Evolutionary conservation across 2,797 vertebrate genomes (phyloP).

Genomic region (Vultur gryphus): DNA sequence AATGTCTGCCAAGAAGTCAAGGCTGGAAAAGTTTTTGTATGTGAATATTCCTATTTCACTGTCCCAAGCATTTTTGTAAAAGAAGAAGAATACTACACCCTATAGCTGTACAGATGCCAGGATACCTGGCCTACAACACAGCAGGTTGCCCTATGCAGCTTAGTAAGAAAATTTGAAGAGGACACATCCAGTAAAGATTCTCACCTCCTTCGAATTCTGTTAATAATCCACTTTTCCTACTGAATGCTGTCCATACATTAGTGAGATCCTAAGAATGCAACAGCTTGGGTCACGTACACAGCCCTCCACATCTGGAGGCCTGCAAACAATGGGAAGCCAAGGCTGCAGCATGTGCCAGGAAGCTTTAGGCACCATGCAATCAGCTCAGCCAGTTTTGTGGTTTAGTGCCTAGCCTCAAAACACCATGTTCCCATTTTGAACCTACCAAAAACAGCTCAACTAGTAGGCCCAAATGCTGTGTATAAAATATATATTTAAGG

Average conservation of each 20-base stretch:
- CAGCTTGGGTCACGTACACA: not conserved
- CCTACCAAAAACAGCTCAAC: not conserved
- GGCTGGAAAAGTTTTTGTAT: not conserved
- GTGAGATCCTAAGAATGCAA: not conserved
- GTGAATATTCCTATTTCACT: not conserved
- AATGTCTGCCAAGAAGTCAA: not conserved
- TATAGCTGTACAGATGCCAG: not conserved
- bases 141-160: not conserved
- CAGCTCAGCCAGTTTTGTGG: slow-evolving; percentile 7
- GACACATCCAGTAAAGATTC: not conserved
- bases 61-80: not conserved
- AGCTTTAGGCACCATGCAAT: not conserved
- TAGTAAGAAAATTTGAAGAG: not conserved
- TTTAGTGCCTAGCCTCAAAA: not conserved
- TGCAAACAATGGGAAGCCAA: not conserved
- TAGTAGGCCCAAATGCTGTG: not conserved
- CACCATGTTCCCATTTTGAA: not conserved
- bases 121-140: not conserved
- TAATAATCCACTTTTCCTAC: not conserved
- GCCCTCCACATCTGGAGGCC: not conserved
- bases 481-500: not conserved
- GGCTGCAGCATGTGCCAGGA: not conserved
- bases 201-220: not conserved
- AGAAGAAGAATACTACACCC: not conserved
- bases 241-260: not conserved